Base-by-base conservation (phyloP, 2,113 vertebrate species). In the Perccottus glenii region DNA sequence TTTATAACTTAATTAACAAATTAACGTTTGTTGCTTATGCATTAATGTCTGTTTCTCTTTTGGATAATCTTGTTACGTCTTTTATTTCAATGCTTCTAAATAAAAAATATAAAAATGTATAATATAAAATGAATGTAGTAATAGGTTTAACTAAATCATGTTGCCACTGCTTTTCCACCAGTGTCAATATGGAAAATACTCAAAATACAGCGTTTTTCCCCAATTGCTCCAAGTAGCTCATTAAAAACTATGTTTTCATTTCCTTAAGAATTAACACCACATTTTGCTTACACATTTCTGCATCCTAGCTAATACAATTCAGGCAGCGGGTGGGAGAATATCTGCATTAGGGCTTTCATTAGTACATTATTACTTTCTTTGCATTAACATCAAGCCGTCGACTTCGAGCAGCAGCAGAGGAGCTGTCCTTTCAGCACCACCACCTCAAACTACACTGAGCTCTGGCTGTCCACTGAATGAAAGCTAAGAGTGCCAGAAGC, bases 341-440 rank as follows among this genome's bases (percentile, higher is more conserved):
- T 38, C n/a, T n/a, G 35, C 72, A 76, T 80, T 68, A 70, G 36
- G 27, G 32, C 35, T 49, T 75, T 78, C 64, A 77, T 78, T 67
- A 64, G 64, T 62, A 67, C 60, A 47, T 84, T 67, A 66, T 78
- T 63, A 80, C 64, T 83, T 67, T 70, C 43, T 64, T 50, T 66
- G 67, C 74, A 67, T 62, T 53, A 69, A 48, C 72, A 74, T 16
- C 56, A 38, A 75, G 70, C 33, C 9, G n/a, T 35, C 11, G 65
- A 69, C 61, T 75, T 14, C 8, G n/a, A 53, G 59, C 50, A 45
- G 62, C 57, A 64, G 69, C 33, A 40, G n/a, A 60, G 87, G 87
- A 87, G 83, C 90, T 91, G 88, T 92, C 87, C 84, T 81, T 91
- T 93, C 91, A 93, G 91, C 90, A 92, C 90, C 87, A 80, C 69